phyloP scores from a whole-genome alignment of 2,113 vertebrate species.

The Myiagra hebetior region DNA sequence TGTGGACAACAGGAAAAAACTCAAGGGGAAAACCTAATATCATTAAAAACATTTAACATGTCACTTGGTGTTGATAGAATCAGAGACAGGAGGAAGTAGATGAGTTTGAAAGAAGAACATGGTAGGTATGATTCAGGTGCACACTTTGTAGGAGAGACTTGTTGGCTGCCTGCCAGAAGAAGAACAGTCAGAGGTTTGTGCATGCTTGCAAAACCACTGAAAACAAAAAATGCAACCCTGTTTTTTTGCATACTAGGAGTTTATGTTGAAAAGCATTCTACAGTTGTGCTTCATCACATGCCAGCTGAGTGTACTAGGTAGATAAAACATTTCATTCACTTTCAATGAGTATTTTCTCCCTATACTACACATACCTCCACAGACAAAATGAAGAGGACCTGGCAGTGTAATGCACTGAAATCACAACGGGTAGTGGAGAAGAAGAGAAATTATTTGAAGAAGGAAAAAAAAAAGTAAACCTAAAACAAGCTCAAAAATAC shows the following conservation, averaged over 20 bases:
- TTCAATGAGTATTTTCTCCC: neutral
- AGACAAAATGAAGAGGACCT: neutral
- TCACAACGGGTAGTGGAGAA: neutral
- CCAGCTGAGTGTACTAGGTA: neutral
- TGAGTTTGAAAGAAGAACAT: neutral
- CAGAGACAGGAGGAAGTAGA: neutral
- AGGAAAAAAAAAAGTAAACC: neutral
- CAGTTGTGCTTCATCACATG: neutral
- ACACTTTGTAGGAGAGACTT: neutral
- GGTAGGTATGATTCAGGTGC: neutral
- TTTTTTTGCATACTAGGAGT: neutral
- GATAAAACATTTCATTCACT: neutral
- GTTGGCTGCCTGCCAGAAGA: neutral
- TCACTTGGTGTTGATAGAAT: neutral
- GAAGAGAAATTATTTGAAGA: accelerated
- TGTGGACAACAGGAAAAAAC: neutral
- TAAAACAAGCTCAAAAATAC: neutral
- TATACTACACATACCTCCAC: neutral
- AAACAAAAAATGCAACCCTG: neutral
- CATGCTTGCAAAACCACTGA: neutral
- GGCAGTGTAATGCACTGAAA: neutral
- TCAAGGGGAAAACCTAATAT: neutral
- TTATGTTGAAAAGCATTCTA: neutral
- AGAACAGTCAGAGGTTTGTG: neutral
- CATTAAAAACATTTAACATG: neutral